Percentiles rank a stretch among this genome's conserved stretches.
phyloP scores from a whole-genome alignment of 2,113 vertebrate species.

The Caretta caretta region DNA sequence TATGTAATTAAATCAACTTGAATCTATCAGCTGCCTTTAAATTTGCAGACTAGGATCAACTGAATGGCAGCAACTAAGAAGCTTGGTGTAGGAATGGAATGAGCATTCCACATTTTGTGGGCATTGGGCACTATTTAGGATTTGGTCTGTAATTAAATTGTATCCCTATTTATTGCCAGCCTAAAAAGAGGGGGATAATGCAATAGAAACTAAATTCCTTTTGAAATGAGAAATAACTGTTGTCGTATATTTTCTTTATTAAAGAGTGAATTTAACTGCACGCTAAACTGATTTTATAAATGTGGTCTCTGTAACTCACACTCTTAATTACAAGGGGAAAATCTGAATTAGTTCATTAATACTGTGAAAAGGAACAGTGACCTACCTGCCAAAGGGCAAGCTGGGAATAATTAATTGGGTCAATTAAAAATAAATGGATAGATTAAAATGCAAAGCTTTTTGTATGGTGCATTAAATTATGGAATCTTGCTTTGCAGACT shows the following conservation, averaged over 20 bases:
- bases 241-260: conserved; percentile 72
- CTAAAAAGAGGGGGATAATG: conserved; percentile 42
- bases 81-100: background rate
- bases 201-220: conserved; percentile 47
- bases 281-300: conserved; percentile 66
- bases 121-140: background rate
- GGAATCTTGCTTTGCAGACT: conserved; percentile 30
- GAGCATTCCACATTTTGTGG: background rate
- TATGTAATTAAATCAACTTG: background rate
- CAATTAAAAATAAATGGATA: conserved; percentile 81
- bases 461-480: conserved; percentile 56
- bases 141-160: conserved; percentile 26
- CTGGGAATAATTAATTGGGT: conserved; percentile 86
- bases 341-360: conserved; percentile 80
- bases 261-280: conserved; percentile 67
- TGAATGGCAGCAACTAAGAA: conserved; percentile 18
- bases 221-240: conserved; percentile 50
- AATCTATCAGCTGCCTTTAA: conserved; percentile 31
- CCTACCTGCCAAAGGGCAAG: conserved; percentile 83
- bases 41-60: background rate
- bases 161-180: background rate
- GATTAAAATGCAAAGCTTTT: conserved; percentile 78
- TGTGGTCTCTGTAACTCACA: conserved; percentile 68
- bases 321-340: conserved; percentile 77
- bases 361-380: conserved; percentile 78